Evolutionary conservation across 53 echinoderm and acorn worm species (phyloP).

Genomic region (Echinarachnius parma): DNA sequence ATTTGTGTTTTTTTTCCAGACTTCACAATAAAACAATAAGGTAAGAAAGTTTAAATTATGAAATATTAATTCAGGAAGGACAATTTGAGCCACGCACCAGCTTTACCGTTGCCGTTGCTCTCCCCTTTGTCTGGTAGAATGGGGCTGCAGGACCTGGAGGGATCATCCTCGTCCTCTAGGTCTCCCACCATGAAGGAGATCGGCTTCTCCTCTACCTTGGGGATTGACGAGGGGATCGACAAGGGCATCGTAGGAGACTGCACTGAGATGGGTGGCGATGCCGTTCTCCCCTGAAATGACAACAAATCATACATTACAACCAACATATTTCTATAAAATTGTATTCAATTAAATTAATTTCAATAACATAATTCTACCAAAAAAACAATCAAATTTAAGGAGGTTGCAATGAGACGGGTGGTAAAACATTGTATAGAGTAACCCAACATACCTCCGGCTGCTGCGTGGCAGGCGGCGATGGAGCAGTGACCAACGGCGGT

Average conservation of each 20-base stretch:
- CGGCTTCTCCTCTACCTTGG: constrained; percentile 64
- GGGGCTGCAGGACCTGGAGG: constrained; percentile 2
- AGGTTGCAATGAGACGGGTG: too few species aligned
- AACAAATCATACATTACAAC: too few species aligned
- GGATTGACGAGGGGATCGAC: constrained; percentile 21
- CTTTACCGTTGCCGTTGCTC: constrained; percentile 32
- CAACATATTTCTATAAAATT: too few species aligned
- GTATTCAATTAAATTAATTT: too few species aligned
- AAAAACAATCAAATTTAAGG: too few species aligned
- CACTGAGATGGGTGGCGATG: constrained; percentile 36
- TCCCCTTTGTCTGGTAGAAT: constrained; percentile 7
- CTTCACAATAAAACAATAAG: too few species aligned
- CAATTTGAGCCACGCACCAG: constrained; percentile 2
- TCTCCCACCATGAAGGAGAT: constrained; percentile 94
- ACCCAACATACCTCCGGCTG: too few species aligned
- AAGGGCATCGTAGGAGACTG: constrained; percentile 44
- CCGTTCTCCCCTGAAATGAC: background rate
- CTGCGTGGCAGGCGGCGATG: constrained; percentile 8
- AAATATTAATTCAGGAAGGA: too few species aligned
- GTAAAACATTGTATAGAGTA: too few species aligned
- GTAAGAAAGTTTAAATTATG: too few species aligned
- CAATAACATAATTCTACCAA: too few species aligned
- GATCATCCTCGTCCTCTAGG: constrained; percentile 39
- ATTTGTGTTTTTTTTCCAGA: too few species aligned
- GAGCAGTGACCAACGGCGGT: constrained; percentile 6